Conservation (phyloP, 2,888 invertebrate species). For the Podotricha telesiphe region DNA sequence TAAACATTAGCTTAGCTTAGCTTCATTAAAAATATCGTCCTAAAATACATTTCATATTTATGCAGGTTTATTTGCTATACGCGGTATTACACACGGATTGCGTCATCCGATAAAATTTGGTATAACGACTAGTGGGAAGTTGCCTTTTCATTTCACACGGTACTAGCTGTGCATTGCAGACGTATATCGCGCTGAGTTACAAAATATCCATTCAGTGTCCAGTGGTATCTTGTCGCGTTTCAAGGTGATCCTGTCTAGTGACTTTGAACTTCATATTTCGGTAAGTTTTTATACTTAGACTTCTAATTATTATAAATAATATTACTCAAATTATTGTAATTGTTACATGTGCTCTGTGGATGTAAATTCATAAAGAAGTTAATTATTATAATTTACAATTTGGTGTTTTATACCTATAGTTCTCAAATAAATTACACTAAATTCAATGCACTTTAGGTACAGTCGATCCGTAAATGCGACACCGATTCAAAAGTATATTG, state of each 20-base stretch:
- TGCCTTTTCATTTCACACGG: conserved; percentile 29
- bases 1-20: background rate
- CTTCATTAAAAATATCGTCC: background rate
- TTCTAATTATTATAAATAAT: background rate
- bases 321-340: background rate
- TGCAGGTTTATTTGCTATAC: background rate
- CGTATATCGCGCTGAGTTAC: conserved; percentile 6
- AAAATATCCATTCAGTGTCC: background rate
- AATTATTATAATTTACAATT: too few relatives aligned
- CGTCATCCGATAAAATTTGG: conserved; percentile 13
- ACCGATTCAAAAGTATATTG: background rate
- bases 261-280: conserved; percentile 19
- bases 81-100: conserved; percentile 8
- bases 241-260: conserved; percentile 20
- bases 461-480: background rate
- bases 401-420: too few relatives aligned
- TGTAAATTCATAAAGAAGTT: background rate
- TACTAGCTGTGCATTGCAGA: background rate
- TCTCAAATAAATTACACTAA: background rate
- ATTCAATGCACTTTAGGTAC: background rate
- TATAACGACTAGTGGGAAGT: conserved; percentile 21
- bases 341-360: too few relatives aligned
- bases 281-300: conserved; percentile 2
- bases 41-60: background rate
- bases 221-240: conserved; percentile 12